These are phyloP conservation scores for Eretmochelys imbricata DNA, from an alignment of 2,113 vertebrate genomes.

Conservation along the genomic window DNA sequence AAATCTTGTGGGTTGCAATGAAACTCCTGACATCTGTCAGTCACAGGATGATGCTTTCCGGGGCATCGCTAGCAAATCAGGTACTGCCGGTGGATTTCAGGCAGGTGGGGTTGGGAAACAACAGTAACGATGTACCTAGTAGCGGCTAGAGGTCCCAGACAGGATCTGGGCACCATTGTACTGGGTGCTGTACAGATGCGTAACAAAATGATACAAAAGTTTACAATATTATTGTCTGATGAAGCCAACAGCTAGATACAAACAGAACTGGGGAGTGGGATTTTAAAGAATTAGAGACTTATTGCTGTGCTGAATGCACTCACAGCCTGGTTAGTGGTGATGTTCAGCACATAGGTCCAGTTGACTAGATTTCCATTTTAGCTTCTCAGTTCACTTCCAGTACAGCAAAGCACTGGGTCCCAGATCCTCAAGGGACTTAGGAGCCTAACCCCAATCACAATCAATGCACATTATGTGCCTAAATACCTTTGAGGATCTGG, in stretches of 20 bases:
- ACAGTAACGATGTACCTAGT: background rate
- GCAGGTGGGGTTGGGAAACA: background rate
- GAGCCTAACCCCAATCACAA: background rate
- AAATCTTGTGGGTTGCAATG: background rate
- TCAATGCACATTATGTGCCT: accelerated
- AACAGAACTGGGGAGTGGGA: background rate
- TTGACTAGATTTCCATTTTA: background rate
- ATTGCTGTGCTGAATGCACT: background rate
- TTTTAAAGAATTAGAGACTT: background rate
- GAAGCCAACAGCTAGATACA: background rate
- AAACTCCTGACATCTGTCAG: background rate
- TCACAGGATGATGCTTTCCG: background rate
- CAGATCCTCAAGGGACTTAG: background rate
- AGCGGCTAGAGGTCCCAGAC: background rate
- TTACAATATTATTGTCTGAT: background rate
- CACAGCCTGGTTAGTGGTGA: background rate
- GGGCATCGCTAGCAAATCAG: background rate
- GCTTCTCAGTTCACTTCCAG: background rate
- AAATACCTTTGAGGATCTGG: background rate
- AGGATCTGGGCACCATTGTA: background rate
- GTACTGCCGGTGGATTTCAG: background rate
- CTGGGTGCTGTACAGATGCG: background rate
- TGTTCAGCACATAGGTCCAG: background rate
- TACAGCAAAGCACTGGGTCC: background rate
- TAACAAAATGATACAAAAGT: background rate